Base-by-base conservation (phyloP, 2,888 invertebrate genomes). In the Lasioglossum morio region DNA sequence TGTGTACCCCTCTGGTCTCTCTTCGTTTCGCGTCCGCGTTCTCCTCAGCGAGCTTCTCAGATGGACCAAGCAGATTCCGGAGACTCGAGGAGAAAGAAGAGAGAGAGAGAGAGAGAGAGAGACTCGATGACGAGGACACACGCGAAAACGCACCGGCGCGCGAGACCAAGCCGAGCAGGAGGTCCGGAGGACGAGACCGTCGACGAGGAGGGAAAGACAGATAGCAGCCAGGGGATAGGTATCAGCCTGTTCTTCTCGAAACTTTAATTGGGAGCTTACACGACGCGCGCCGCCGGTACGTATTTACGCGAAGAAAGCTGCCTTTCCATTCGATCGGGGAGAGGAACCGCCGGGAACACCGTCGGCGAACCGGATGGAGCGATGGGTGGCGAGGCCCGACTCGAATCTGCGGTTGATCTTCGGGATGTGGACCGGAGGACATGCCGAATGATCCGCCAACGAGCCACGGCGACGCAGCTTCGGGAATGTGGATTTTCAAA, bases 181-280 rank as follows among this genome's bases (percentile, higher is more conserved):
- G 60, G 80, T 66, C 37, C 66, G 23, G 74, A 86, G 82, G 73
- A 46, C 48, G n/a, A 30, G 60, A 53, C 37, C 37, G 46, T 43
- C 43, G 70, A 72, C 70, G 43, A n/a, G 70, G 70, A 43, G n/a
- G 70, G 23, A 84, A 85, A 76, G 82, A 87, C 86, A 86, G 88
- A 88, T 89, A 89, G 89, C 79, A 81, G 79, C 66, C 66, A 34
- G 66, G 40, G 85, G 85, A 86, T 89, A 80, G 82, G 77, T 80
- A 90, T 82, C 87, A 75, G 81, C 76, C 48, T 63, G 73, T 43
- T 83, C 88, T 85, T 81, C 78, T 81, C 90, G 84, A 90, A 90
- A 89, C 90, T 90, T 90, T 90, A 90, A 90, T 90, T 90, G 90
- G 90, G 84, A 90, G 88, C 79, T 89, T 90, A 84, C 90, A 89